Percentiles rank a stretch among this genome's conserved stretches.
Conservation (phyloP, 2,888 invertebrate species). For the Chirona hameri region DNA sequence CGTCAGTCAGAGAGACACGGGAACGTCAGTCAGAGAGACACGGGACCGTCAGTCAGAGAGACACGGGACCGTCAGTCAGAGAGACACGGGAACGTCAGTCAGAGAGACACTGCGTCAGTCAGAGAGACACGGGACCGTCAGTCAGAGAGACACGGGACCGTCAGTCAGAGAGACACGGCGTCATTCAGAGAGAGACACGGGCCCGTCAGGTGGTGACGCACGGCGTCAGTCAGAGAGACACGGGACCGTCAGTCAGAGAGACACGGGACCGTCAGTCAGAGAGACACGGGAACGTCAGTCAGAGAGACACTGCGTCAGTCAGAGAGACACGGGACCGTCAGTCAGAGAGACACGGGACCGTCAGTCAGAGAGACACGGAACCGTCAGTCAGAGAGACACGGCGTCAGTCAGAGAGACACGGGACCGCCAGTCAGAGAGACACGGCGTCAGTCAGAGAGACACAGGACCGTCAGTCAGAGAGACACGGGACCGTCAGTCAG, state of each 20-base stretch:
- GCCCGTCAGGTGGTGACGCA: too few relatives aligned
- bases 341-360: neutral
- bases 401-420: neutral
- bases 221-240: neutral
- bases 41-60: neutral
- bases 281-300: neutral
- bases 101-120: neutral
- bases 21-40: neutral
- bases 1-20: too few relatives aligned
- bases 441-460: neutral
- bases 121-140: neutral
- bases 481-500: neutral
- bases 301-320: neutral
- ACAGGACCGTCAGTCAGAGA: neutral
- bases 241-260: neutral
- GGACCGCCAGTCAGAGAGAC: neutral
- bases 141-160: neutral
- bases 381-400: neutral
- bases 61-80: neutral
- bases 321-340: neutral
- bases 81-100: neutral
- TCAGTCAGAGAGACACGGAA: neutral
- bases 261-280: neutral
- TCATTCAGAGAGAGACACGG: too few relatives aligned
- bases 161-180: neutral